phyloP scores from a whole-genome alignment of 2,113 vertebrate genomes.

The Xiphorhynchus elegans region DNA sequence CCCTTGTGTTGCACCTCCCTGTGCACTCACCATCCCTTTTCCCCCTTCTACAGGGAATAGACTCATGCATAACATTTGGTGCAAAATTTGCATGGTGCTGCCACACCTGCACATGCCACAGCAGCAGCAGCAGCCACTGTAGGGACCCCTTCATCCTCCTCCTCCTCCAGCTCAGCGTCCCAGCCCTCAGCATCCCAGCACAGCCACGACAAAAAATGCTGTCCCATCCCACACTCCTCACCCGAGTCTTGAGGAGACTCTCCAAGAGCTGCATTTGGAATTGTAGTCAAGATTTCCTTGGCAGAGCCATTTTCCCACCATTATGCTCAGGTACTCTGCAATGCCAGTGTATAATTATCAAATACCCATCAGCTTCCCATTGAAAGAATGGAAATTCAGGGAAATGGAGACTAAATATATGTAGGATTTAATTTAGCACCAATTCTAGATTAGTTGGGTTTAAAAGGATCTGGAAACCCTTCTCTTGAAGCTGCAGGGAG shows the following conservation, averaged over 20 bases:
- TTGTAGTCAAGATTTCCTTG: fast-evolving
- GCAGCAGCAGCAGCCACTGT: background rate
- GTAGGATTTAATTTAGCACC: background rate
- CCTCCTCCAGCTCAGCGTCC: background rate
- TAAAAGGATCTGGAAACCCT: background rate
- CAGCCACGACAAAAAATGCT: fast-evolving
- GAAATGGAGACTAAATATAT: background rate
- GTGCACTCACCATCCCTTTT: background rate
- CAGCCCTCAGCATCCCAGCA: fast-evolving
- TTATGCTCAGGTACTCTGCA: background rate
- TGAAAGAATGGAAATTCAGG: background rate
- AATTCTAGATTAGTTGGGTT: background rate
- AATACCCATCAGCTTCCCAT: background rate
- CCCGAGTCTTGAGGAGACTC: background rate
- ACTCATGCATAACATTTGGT: no score
- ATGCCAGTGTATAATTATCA: background rate
- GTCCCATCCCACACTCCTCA: background rate
- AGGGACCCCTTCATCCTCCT: background rate
- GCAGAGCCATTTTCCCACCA: background rate
- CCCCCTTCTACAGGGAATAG: no score
- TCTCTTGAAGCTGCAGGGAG: background rate
- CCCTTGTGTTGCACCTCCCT: background rate
- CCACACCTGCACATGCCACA: no score
- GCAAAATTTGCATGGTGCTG: background rate
- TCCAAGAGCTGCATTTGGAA: background rate